These are phyloP conservation scores for Trinorchestia longiramus DNA, from an alignment of 1,140 invertebrate species.

Conservation along the genomic window DNA sequence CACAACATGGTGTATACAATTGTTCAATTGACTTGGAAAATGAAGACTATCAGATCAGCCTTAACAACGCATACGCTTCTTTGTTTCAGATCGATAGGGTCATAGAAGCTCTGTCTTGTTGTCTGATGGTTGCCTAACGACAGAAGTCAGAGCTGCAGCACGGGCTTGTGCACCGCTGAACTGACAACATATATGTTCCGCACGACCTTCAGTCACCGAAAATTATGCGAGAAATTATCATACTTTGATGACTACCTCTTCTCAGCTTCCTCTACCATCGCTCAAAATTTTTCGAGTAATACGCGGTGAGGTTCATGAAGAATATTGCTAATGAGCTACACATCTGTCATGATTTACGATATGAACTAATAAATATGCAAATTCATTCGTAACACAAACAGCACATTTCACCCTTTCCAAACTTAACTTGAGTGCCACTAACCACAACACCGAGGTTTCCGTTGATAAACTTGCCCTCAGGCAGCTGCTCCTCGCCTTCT, in stretches of 20 bases:
- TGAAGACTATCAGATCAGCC: neutral
- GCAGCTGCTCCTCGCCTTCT: conserved; percentile 61
- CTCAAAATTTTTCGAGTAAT: too few relatives aligned
- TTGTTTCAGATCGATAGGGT: neutral
- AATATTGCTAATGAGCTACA: neutral
- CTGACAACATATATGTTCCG: neutral
- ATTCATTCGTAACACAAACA: neutral
- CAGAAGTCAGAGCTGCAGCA: neutral
- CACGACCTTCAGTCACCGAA: neutral
- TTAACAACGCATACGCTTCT: neutral
- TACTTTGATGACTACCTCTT: neutral
- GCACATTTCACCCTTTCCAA: neutral
- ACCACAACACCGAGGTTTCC: conserved; percentile 67
- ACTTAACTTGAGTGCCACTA: conserved; percentile 19
- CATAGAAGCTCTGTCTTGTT: neutral
- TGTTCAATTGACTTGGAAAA: neutral
- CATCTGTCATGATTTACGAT: neutral
- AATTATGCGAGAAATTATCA: neutral
- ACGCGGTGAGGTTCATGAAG: too few relatives aligned
- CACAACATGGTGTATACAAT: neutral
- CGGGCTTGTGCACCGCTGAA: neutral
- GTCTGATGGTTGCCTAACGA: neutral
- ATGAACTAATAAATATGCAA: neutral
- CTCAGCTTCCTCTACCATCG: too few relatives aligned
- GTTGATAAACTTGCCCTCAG: conserved; percentile 66